Conservation (phyloP, 2,113 vertebrate genomes). For the Chunga burmeisteri region DNA sequence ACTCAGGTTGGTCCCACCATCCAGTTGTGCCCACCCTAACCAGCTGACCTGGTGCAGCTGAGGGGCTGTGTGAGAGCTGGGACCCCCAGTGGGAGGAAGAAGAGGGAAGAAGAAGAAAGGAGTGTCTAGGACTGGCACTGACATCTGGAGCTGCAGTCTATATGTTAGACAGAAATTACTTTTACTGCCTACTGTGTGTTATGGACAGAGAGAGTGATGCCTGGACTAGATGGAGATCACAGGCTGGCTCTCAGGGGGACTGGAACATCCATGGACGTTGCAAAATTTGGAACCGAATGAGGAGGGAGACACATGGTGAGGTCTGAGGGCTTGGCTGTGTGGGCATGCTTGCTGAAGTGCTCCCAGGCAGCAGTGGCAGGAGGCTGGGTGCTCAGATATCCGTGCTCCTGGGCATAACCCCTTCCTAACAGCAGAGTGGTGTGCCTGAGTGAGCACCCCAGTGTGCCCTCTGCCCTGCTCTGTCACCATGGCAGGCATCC, state of each 20-base stretch:
- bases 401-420: neutral
- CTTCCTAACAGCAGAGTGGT: neutral
- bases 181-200: neutral
- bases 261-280: neutral
- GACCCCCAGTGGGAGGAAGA: neutral
- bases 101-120: neutral
- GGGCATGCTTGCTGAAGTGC: accelerated
- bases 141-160: neutral
- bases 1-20: neutral
- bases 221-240: neutral
- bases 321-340: neutral
- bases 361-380: accelerated
- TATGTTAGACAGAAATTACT: neutral
- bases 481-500: accelerated
- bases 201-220: no score
- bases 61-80: neutral
- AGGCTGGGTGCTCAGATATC: neutral
- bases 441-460: accelerated
- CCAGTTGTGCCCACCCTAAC: neutral
- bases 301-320: accelerated
- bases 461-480: neutral
- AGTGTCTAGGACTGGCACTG: neutral
- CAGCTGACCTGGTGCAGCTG: neutral
- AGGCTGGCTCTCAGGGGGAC: neutral
- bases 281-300: neutral